Conservation (phyloP, 1,140 invertebrate species). For the Calliopsis andreniformis region DNA sequence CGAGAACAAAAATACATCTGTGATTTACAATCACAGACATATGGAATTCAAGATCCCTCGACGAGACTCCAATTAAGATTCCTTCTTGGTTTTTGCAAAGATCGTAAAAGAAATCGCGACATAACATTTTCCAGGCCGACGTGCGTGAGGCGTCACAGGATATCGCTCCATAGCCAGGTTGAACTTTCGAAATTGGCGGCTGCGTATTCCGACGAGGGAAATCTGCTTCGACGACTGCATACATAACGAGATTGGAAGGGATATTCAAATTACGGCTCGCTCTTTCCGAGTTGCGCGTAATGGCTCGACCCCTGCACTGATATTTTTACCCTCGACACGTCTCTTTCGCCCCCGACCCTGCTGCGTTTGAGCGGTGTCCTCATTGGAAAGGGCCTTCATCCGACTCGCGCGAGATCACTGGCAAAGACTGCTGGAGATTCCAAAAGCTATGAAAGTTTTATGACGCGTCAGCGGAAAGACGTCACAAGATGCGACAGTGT, state of each 20-base stretch:
- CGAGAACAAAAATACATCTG: too few relatives aligned
- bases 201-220: neutral
- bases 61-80: too few relatives aligned
- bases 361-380: slow-evolving; percentile 29
- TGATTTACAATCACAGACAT: too few relatives aligned
- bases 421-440: slow-evolving; percentile 53
- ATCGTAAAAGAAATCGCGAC: neutral
- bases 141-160: too few relatives aligned
- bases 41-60: too few relatives aligned
- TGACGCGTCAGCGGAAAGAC: slow-evolving; percentile 40
- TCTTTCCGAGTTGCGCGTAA: slow-evolving; percentile 10
- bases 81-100: neutral
- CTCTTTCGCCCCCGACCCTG: slow-evolving; percentile 17
- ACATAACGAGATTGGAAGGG: slow-evolving; percentile 25
- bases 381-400: slow-evolving; percentile 32
- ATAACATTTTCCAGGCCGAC: neutral
- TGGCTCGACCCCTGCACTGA: slow-evolving; percentile 30
- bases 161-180: neutral
- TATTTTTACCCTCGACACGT: slow-evolving; percentile 53
- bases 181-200: neutral
- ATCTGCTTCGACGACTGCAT: slow-evolving; percentile 28
- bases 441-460: slow-evolving; percentile 62
- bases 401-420: slow-evolving; percentile 42
- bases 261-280: slow-evolving; percentile 50
- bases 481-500: slow-evolving; percentile 18